phyloP scores from a whole-genome alignment of 2,113 vertebrate species.

The Triplophysa tibetana region DNA sequence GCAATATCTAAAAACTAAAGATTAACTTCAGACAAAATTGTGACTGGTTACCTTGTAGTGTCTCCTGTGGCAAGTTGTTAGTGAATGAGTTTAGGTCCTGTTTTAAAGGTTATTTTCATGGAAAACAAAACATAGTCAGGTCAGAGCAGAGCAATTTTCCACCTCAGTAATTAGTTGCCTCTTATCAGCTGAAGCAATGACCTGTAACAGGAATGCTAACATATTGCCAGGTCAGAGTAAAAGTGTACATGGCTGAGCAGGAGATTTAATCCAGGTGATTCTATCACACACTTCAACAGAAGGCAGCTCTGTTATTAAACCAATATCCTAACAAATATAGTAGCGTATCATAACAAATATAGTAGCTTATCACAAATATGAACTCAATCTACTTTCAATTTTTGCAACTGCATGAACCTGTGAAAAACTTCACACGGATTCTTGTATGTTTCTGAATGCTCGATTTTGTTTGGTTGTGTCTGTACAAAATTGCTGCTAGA shows the following conservation, averaged over 20 bases:
- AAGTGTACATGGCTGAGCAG: slow-evolving; percentile 1
- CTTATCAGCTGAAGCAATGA: slow-evolving; percentile 50
- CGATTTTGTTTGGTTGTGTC: slow-evolving; percentile 3
- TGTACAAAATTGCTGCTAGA: slow-evolving; percentile 8
- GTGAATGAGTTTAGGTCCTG: slow-evolving; percentile 24
- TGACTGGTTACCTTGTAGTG: slow-evolving; percentile 24
- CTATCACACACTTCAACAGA: not conserved
- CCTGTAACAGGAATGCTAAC: slow-evolving; percentile 53
- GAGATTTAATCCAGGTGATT: not conserved
- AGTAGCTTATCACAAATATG: not conserved
- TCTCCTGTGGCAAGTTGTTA: slow-evolving; percentile 31
- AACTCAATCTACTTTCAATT: not conserved
- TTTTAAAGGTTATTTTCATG: slow-evolving; percentile 58
- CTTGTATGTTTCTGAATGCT: not conserved
- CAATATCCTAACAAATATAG: too few relatives aligned
- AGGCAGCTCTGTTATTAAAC: not conserved
- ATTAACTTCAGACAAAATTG: slow-evolving; percentile 11
- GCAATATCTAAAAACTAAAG: not conserved
- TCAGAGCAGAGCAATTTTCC: slow-evolving; percentile 59
- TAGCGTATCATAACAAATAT: too few relatives aligned
- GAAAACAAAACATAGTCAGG: slow-evolving; percentile 62
- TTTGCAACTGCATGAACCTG: not conserved
- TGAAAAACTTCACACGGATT: not conserved
- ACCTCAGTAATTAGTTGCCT: slow-evolving; percentile 44
- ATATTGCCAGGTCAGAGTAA: slow-evolving; percentile 40